These are phyloP conservation scores for Ochotona curzoniae DNA, from an alignment of 2,113 vertebrate genomes.

Conservation along the genomic window DNA sequence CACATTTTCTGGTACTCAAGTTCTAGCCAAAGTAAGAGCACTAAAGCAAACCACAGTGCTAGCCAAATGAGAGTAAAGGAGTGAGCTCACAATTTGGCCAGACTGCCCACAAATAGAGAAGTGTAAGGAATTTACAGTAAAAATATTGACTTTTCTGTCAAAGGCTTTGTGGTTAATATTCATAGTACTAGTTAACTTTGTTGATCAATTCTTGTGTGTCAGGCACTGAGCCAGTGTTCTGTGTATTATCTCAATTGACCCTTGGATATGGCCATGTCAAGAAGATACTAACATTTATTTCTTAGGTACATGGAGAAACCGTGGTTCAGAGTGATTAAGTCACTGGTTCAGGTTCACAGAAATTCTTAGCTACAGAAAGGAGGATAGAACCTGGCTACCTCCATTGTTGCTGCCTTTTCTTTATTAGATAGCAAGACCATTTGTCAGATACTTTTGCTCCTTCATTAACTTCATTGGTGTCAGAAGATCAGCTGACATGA, in stretches of 20 bases:
- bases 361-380: conserved; percentile 11
- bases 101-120: not conserved
- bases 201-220: not conserved
- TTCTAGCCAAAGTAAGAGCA: conserved; percentile 28
- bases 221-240: not conserved
- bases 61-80: not conserved
- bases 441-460: conserved; percentile 29
- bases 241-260: not conserved
- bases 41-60: conserved; percentile 43
- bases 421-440: not conserved
- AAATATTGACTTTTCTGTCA: not conserved
- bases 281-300: conserved; percentile 41
- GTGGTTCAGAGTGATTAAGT: not conserved
- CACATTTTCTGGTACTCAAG: conserved; percentile 26
- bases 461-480: conserved; percentile 47
- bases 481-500: conserved; percentile 48
- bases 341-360: conserved; percentile 39
- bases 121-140: conserved; percentile 28
- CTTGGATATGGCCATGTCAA: not conserved
- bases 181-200: not conserved
- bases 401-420: not conserved
- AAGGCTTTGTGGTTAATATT: conserved; percentile 29
- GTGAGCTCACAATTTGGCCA: not conserved
- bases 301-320: not conserved
- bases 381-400: not conserved